Conservation (phyloP, 2,888 invertebrate species). For the Yponomeuta cagnagella region DNA sequence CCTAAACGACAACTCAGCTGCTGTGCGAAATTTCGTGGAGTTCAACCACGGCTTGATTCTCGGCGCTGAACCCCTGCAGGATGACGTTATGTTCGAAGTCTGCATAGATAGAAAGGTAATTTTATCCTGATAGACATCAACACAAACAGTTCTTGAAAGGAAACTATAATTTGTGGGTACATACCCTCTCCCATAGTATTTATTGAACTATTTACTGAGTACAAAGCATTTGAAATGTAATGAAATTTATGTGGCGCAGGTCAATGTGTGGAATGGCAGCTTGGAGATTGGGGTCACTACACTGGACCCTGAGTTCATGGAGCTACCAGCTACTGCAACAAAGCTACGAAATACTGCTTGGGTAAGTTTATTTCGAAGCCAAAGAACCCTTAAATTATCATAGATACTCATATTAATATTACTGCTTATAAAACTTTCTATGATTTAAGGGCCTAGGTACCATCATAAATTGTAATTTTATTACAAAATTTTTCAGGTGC, state of each 20-base stretch:
- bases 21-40: conserved; percentile 85
- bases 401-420: too few species aligned
- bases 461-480: too few species aligned
- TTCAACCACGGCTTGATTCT: conserved; percentile 93
- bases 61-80: conserved; percentile 84
- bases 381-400: too few species aligned
- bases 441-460: too few species aligned
- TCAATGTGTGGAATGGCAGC: conserved; percentile 94
- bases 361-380: conserved; percentile 55
- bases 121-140: neutral
- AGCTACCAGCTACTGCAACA: conserved; percentile 90
- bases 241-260: conserved; percentile 58
- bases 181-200: too few species aligned
- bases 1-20: conserved; percentile 88
- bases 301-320: conserved; percentile 89
- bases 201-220: too few species aligned
- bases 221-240: neutral
- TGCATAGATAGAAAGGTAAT: conserved; percentile 91
- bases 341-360: conserved; percentile 89
- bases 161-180: neutral
- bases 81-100: conserved; percentile 91
- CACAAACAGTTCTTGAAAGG: neutral
- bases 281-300: conserved; percentile 96
- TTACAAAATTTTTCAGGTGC: too few species aligned
- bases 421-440: too few species aligned